Conservation (phyloP, 2,888 invertebrate genomes). For the Pristionchus arcanus region DNA sequence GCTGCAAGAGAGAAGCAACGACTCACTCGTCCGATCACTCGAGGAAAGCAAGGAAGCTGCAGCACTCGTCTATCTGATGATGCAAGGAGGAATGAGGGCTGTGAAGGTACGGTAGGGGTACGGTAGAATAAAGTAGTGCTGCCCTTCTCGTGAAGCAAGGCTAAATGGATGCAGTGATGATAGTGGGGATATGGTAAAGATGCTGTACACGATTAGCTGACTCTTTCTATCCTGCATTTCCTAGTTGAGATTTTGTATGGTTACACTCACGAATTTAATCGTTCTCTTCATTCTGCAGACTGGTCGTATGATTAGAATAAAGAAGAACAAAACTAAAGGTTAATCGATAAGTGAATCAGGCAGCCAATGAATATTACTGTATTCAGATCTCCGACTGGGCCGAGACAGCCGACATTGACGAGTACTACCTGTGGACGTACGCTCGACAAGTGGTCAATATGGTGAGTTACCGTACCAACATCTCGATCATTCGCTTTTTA, state of each 20-base stretch:
- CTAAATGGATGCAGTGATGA: too few relatives aligned
- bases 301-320: too few relatives aligned
- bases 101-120: background rate
- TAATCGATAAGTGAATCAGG: background rate
- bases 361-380: background rate
- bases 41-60: background rate
- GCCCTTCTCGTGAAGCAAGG: too few relatives aligned
- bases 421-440: background rate
- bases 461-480: background rate
- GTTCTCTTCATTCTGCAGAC: too few relatives aligned
- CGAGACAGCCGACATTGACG: background rate
- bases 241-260: too few relatives aligned
- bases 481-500: too few relatives aligned
- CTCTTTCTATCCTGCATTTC: too few relatives aligned
- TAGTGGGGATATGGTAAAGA: too few relatives aligned
- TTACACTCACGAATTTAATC: too few relatives aligned
- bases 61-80: background rate
- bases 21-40: background rate
- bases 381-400: background rate
- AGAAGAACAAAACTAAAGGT: too few relatives aligned
- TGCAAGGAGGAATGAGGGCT: background rate
- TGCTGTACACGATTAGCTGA: too few relatives aligned
- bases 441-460: background rate
- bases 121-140: too few relatives aligned
- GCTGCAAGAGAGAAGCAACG: background rate